A percentile compares a stretch with the other conserved stretches of the same genome.
Evolutionary conservation across 2,888 invertebrate genomes (phyloP).

Genomic region (Lathronympha strigana): DNA sequence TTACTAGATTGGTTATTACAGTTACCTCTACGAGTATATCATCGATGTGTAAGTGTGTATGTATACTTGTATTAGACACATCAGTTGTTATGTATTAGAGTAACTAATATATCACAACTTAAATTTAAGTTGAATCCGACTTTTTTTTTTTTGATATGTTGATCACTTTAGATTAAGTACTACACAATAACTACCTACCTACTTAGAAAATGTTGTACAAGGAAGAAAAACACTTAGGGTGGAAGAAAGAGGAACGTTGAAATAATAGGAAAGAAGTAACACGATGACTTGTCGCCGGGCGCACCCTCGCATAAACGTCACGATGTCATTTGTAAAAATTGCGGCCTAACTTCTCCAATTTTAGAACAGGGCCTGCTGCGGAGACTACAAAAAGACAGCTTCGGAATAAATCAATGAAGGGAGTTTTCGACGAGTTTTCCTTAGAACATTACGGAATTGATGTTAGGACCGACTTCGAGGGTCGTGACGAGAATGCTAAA

Average conservation of each 20-base stretch:
- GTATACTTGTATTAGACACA: no score
- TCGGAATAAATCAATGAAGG: constrained; percentile 40
- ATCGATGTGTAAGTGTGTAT: background rate
- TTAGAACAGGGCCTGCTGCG: constrained; percentile 58
- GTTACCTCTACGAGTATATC: background rate
- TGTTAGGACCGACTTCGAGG: constrained; percentile 27
- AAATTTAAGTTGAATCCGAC: no score
- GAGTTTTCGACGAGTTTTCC: constrained; percentile 31
- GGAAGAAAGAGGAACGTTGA: constrained; percentile 63
- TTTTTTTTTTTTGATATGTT: background rate
- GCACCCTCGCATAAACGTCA: constrained; percentile 82
- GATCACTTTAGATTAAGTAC: constrained; percentile 36
- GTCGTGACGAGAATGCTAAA: constrained; percentile 21
- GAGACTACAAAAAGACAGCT: constrained; percentile 51
- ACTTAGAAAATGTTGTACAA: constrained; percentile 61
- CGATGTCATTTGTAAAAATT: constrained; percentile 84
- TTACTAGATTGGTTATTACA: constrained; percentile 1
- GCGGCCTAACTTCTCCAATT: constrained; percentile 81
- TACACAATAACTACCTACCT: constrained; percentile 54
- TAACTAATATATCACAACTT: no score
- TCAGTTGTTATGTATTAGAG: no score
- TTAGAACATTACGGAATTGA: constrained; percentile 35
- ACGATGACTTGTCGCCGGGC: constrained; percentile 81
- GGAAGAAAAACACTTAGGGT: constrained; percentile 64
- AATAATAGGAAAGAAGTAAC: constrained; percentile 83